Percentiles rank a stretch among this genome's conserved stretches.
These are phyloP conservation scores for Rhea pennata DNA, from an alignment of 2,113 vertebrate genomes.

Conservation along the genomic window DNA sequence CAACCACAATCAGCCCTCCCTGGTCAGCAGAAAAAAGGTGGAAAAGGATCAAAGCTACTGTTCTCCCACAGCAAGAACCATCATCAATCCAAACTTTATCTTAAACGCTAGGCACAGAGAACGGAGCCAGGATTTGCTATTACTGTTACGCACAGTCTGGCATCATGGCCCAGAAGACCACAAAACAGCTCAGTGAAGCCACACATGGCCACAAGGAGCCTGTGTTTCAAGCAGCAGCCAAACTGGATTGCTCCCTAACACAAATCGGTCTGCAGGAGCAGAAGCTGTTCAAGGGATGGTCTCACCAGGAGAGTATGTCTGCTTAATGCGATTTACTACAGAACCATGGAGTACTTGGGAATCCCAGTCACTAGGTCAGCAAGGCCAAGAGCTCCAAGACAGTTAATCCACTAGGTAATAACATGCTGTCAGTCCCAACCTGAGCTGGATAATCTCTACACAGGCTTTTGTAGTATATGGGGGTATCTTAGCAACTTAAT, in stretches of 20 bases:
- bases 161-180: background rate
- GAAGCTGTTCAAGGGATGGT: background rate
- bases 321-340: background rate
- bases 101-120: background rate
- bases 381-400: slow-evolving; percentile 13
- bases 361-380: slow-evolving; percentile 56
- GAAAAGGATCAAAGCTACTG: background rate
- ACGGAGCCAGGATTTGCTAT: background rate
- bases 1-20: background rate
- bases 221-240: background rate
- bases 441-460: slow-evolving; percentile 41
- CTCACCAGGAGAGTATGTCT: background rate
- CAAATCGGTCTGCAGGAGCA: background rate
- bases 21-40: background rate
- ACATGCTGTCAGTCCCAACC: background rate
- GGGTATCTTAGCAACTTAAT: slow-evolving; percentile 49
- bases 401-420: slow-evolving; percentile 43
- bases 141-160: background rate
- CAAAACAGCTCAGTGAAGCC: background rate
- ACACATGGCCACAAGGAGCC: background rate
- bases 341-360: background rate
- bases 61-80: background rate
- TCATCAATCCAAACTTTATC: background rate
- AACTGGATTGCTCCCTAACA: background rate
- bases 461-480: background rate